These are phyloP conservation scores for Ceratitis capitata DNA, from an alignment of 1,140 invertebrate genomes.

Conservation along the genomic window DNA sequence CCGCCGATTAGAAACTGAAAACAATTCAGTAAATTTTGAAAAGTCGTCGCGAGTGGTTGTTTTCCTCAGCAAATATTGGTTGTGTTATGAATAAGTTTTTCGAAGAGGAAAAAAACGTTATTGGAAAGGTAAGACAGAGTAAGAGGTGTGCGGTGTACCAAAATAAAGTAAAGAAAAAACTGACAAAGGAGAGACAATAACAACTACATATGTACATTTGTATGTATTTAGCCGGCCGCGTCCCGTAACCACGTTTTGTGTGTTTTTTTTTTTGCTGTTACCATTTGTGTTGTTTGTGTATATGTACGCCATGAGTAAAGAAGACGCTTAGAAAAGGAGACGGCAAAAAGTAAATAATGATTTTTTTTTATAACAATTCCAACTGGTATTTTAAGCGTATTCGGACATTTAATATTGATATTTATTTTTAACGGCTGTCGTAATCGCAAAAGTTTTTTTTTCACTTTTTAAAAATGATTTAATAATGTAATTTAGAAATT, in stretches of 20 bases:
- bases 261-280: not conserved
- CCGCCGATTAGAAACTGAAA: not conserved
- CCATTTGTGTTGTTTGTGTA: not conserved
- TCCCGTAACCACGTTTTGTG: not conserved
- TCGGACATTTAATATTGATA: slow-evolving; percentile 10
- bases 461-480: slow-evolving; percentile 35
- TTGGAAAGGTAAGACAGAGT: not conserved
- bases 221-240: not conserved
- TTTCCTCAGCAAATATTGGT: not conserved
- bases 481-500: not conserved
- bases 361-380: not conserved
- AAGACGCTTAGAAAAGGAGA: slow-evolving; percentile 50
- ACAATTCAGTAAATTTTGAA: slow-evolving; percentile 18
- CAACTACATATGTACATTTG: not conserved
- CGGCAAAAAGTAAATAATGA: slow-evolving; percentile 53
- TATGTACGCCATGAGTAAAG: slow-evolving; percentile 29
- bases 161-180: slow-evolving; percentile 14
- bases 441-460: slow-evolving; percentile 47
- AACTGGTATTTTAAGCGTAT: not conserved
- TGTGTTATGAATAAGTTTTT: not conserved
- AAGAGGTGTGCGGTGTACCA: not conserved
- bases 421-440: slow-evolving; percentile 62
- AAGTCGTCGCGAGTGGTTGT: slow-evolving; percentile 23
- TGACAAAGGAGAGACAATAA: not conserved
- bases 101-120: not conserved